phyloP scores from a whole-genome alignment of 2,113 vertebrate genomes.

The Elephas maximus region DNA sequence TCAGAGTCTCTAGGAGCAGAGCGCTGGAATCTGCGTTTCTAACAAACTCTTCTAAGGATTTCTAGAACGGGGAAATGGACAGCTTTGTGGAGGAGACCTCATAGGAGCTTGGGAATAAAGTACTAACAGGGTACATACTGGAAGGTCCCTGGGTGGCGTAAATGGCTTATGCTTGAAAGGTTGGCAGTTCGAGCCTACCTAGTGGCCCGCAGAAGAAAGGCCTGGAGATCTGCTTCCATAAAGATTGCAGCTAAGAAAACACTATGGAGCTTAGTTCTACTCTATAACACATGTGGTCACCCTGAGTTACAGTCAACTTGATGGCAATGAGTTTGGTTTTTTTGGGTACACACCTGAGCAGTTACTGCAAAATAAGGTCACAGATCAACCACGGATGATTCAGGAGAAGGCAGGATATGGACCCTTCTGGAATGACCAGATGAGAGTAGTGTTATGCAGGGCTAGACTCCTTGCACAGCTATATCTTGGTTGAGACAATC shows the following conservation, averaged over 20 bases:
- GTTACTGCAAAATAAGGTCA: neutral
- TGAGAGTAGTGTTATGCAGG: neutral
- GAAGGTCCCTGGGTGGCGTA: neutral
- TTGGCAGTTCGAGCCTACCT: neutral
- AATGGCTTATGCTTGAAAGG: neutral
- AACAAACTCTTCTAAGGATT: neutral
- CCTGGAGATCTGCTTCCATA: neutral
- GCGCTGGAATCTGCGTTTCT: neutral
- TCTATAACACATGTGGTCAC: too few species aligned
- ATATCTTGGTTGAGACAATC: neutral
- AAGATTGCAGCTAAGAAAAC: neutral
- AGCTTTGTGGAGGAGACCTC: neutral
- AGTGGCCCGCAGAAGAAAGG: neutral
- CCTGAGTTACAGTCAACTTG: too few species aligned
- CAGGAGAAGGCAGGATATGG: neutral
- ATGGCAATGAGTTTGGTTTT: too few species aligned
- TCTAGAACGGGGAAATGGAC: neutral
- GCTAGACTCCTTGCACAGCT: neutral
- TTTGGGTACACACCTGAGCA: neutral
- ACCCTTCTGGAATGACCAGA: neutral
- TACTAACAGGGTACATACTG: neutral
- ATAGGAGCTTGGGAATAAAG: neutral
- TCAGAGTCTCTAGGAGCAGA: slow-evolving; percentile 3
- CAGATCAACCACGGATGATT: neutral
- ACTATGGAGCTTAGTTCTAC: neutral